Evolutionary conservation across 2,113 vertebrate species (phyloP).

Genomic region (Colaptes auratus): DNA sequence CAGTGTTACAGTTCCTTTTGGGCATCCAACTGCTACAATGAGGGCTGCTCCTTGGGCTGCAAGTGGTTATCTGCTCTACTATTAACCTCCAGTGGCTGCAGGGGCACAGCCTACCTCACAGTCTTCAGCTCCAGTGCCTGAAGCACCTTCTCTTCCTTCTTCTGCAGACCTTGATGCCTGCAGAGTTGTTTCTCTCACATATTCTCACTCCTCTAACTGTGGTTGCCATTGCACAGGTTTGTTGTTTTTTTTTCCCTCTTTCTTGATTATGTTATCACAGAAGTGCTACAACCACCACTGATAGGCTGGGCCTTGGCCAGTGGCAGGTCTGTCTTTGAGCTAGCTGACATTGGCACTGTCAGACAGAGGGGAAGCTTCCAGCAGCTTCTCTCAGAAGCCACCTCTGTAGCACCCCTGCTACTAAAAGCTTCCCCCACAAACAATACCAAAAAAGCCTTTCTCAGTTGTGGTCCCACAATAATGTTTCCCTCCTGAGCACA

Average conservation of each 20-base stretch:
- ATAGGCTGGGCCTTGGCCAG: background rate
- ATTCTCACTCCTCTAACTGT: background rate
- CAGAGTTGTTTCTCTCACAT: background rate
- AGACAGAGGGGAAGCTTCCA: background rate
- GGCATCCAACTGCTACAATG: background rate
- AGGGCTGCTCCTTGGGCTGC: background rate
- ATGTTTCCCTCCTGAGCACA: background rate
- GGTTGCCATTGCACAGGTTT: background rate
- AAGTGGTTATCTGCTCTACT: background rate
- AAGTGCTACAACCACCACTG: background rate
- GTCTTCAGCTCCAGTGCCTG: background rate
- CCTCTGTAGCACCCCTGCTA: background rate
- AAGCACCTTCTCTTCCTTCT: background rate
- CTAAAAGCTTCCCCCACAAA: background rate
- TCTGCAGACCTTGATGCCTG: background rate
- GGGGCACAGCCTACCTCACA: background rate
- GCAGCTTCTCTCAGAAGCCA: background rate
- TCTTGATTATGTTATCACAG: background rate
- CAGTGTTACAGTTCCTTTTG: background rate
- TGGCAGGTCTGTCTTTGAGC: rapidly evolving
- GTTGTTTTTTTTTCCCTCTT: background rate
- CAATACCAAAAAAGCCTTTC: background rate
- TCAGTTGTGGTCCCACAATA: background rate
- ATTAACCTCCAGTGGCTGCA: background rate
- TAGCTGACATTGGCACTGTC: rapidly evolving